Evolutionary conservation across 2,888 invertebrate genomes (phyloP).

Genomic region (Trachelus stipa): DNA sequence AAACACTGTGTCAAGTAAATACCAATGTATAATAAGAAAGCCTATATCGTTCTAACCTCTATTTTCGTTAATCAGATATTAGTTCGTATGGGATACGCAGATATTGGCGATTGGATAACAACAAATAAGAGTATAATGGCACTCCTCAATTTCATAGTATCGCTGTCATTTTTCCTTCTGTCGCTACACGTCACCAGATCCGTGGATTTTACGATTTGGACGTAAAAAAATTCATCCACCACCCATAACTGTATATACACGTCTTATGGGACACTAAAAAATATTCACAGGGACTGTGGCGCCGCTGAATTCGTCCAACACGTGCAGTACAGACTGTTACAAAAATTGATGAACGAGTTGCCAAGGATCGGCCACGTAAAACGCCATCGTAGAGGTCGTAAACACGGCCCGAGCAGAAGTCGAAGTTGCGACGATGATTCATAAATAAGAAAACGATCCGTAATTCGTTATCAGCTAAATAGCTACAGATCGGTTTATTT

Average conservation of each 20-base stretch:
- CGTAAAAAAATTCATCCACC: slow-evolving; percentile 30
- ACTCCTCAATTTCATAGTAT: slow-evolving; percentile 34
- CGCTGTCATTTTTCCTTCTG: slow-evolving; percentile 40
- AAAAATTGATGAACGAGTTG: slow-evolving; percentile 37
- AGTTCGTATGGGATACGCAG: not conserved
- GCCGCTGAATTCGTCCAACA: slow-evolving; percentile 25
- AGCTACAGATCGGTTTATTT: slow-evolving; percentile 21
- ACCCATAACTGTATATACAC: not conserved
- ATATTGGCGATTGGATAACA: slow-evolving; percentile 24
- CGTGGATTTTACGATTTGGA: slow-evolving; percentile 42
- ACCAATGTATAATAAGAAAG: slow-evolving; percentile 13
- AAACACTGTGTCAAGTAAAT: slow-evolving; percentile 44
- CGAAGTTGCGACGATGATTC: slow-evolving; percentile 10
- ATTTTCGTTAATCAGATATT: not conserved
- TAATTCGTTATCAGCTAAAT: not conserved
- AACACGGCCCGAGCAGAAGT: slow-evolving; percentile 25
- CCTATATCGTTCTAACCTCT: not conserved
- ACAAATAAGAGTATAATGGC: slow-evolving; percentile 34
- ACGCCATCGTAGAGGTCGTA: slow-evolving; percentile 19
- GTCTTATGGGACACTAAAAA: not conserved
- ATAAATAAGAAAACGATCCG: not conserved
- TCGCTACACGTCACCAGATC: slow-evolving; percentile 47
- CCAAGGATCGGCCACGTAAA: slow-evolving; percentile 25
- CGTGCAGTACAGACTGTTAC: slow-evolving; percentile 30
- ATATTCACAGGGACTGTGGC: slow-evolving; percentile 28